Base-by-base conservation (phyloP, 2,888 invertebrate genomes). In the Lottia gigantea region DNA sequence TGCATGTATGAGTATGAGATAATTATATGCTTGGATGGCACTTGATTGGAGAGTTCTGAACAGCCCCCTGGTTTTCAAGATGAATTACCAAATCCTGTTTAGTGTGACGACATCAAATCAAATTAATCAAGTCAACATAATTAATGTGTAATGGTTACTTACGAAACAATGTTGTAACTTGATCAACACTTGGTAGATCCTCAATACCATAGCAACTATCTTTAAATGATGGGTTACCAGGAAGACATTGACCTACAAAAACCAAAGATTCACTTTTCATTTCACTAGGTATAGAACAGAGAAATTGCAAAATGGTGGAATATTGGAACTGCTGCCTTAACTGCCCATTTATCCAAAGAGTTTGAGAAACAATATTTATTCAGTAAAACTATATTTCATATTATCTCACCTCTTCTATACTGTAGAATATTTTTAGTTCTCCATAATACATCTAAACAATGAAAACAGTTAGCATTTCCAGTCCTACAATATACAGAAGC, bases 401-500 rank as follows among this genome's bases (percentile, higher is more conserved):
- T 62, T 45, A 19, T 75, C 78, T 77, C 74, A 80, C 81, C 72
- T 73, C 71, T 74, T 68, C 75, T 77, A 46, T 79, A 78, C 69
- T 84, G 84, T 55, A 84, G 67, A 66, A 84, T 80, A 73, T 83
- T 83, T 4, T 69, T 64, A 16, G 83, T 84, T 74, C 84, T 80
- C 80, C 80, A 84, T n/a, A 84, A 71, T 19, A 84, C 81, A 75
- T 83, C 81, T 23, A 82, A 49, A 76, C 84, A 84, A 19, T 75
- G 71, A 40, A 71, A 78, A 69, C 84, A 84, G 19, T 70, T 72
- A 19, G 26, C 62, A 0, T 19, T 40, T 12, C 61, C 72, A 2
- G 16, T 66, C 71, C 64, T 61, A 68, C 12, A 68, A 64, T 67
- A 55, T 64, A 64, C n/a, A 46, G 67, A 64, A 70, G n/a, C n/a